Evolutionary conservation across 2,888 invertebrate genomes (phyloP).

Genomic region (Strigamia maritima): DNA sequence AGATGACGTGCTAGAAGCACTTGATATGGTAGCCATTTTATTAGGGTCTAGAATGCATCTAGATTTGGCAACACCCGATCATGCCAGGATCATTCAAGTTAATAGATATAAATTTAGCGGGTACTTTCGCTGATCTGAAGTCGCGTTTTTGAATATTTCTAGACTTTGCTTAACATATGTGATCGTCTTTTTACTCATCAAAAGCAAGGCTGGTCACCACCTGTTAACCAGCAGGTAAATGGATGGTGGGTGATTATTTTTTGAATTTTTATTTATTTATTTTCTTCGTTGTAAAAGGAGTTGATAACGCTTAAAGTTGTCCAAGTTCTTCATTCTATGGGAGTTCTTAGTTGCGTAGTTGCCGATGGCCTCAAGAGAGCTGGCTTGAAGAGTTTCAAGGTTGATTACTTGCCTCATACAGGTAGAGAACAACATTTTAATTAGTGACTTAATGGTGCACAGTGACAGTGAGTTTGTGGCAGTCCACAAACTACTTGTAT

Average conservation of each 20-base stretch:
- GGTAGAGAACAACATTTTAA: background rate
- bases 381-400: conserved; percentile 29
- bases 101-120: background rate
- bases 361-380: conserved; percentile 41
- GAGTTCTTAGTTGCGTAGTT: conserved; percentile 37
- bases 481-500: too few relatives aligned
- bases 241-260: too few relatives aligned
- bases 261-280: background rate
- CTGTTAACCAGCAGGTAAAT: conserved; percentile 41
- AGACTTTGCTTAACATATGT: conserved; percentile 44
- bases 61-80: conserved; percentile 43
- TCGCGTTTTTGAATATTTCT: conserved; percentile 39
- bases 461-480: too few relatives aligned
- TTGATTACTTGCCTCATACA: conserved; percentile 38
- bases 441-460: background rate
- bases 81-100: conserved; percentile 45
- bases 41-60: conserved; percentile 44
- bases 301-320: conserved; percentile 41
- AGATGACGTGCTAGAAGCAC: conserved; percentile 45
- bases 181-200: conserved; percentile 44
- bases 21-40: conserved; percentile 45
- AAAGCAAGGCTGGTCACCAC: conserved; percentile 40
- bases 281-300: conserved; percentile 31
- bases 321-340: conserved; percentile 40
- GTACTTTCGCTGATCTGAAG: too few relatives aligned